Base-by-base conservation (phyloP, 2,888 invertebrate genomes). In the Pseudeuparius sepicola region DNA sequence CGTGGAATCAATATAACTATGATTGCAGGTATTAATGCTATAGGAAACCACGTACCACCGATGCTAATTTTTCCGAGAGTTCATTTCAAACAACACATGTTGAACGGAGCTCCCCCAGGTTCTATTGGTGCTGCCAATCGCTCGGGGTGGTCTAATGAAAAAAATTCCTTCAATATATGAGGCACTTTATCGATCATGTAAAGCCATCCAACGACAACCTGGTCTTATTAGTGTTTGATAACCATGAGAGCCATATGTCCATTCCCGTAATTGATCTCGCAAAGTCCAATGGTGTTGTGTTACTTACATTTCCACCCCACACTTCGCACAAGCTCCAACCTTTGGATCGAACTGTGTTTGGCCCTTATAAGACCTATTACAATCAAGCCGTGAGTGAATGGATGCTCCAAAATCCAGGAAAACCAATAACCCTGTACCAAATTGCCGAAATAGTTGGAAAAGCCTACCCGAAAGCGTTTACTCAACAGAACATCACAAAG, bases 211-310 rank as follows among this genome's bases (percentile, higher is more conserved):
- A 25, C 11, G 43, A 43, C 12, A 36, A 41, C 14, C 31, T 32
- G 27, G 45, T 47, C 25, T 37, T 55, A 13, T 31, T 54, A 11
- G 42, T 45, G 24, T 39, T 55, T 39, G 53, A 56, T 36, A 55
- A 54, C 34, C 55, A 55, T 30, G 53, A 54, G 24, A 51, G 48
- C 2, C 55, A 55, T 41, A 44, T 54, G n/a, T 47, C 48, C 7
- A 46, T 52, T 25, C 30, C 34, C 18, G 28, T 30, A 4, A 36
- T 42, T 14, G 14, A 37, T 6, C 28, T 32, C 15, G 20, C 23
- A 13, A 44, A 40, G 24, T 20, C 26, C 9, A 38, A 40, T 46
- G 50, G 34, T 24, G 28, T 40, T 31, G 48, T 51, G 39, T 41
- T 50, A 45, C 17, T 51, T 42, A 34, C 37, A 41, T 44, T 45